Percentiles rank a stretch among this genome's conserved stretches.
Evolutionary conservation across 2,888 invertebrate species (phyloP).

Genomic region (Bombylius discolor): DNA sequence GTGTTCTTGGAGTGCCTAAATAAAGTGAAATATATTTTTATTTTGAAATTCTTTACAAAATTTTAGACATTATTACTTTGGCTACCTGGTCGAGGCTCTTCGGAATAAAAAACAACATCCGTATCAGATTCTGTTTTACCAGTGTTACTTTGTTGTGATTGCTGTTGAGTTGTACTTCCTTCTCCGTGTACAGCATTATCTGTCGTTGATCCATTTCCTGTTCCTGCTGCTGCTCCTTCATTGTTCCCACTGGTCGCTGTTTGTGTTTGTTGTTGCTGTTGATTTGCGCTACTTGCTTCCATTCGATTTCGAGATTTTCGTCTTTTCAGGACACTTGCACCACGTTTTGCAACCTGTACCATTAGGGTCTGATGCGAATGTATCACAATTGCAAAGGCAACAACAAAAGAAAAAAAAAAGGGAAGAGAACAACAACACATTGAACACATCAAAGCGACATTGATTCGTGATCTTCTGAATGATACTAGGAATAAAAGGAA

Average conservation of each 20-base stretch:
- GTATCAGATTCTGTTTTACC: constrained; percentile 40
- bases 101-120: constrained; percentile 52
- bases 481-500: too few species aligned
- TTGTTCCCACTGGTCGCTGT: constrained; percentile 12
- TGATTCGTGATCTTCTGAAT: background rate
- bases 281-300: constrained; percentile 36
- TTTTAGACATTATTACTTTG: too few species aligned
- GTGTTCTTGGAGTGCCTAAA: constrained; percentile 35
- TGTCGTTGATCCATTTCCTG: constrained; percentile 13
- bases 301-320: constrained; percentile 54
- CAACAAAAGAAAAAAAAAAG: constrained; percentile 11
- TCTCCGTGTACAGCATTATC: constrained; percentile 16
- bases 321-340: constrained; percentile 57
- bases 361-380: constrained; percentile 46
- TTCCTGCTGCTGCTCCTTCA: constrained; percentile 8
- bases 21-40: background rate
- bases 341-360: constrained; percentile 60
- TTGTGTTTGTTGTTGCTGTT: constrained; percentile 19
- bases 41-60: background rate
- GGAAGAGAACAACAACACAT: constrained; percentile 20
- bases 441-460: constrained; percentile 24
- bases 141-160: constrained; percentile 8
- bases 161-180: constrained; percentile 12
- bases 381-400: constrained; percentile 5
- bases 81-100: constrained; percentile 46